These are phyloP conservation scores for Myripristis jacobus DNA, from an alignment of 2,797 vertebrate species.

Conservation along the genomic window DNA sequence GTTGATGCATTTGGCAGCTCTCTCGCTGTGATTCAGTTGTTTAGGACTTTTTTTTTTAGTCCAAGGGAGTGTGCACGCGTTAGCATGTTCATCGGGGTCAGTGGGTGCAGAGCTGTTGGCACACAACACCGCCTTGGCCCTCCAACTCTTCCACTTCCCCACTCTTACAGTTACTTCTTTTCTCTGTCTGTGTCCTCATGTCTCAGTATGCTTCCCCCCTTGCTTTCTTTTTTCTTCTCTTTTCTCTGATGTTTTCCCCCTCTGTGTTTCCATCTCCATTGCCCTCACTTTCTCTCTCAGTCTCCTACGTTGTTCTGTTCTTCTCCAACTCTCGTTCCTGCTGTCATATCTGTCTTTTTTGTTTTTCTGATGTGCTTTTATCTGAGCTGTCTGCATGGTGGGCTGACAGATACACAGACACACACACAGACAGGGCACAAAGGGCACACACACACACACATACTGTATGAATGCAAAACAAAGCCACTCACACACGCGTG, in stretches of 20 bases:
- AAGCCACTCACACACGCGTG: conserved; percentile 39
- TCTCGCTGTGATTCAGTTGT: conserved; percentile 56
- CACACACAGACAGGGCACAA: conserved; percentile 26
- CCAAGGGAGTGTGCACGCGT: conserved; percentile 29
- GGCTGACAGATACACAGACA: conserved; percentile 59
- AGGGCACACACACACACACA: conserved; percentile 38
- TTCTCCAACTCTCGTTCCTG: conserved; percentile 69
- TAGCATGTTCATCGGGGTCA: conserved; percentile 49
- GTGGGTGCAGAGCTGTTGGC: conserved; percentile 36
- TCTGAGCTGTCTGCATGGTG: conserved; percentile 69
- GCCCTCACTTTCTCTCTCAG: conserved; percentile 41
- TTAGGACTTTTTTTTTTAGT: conserved; percentile 47
- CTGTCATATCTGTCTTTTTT: conserved; percentile 69
- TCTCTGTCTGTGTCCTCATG: conserved; percentile 36
- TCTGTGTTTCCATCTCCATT: conserved; percentile 34
- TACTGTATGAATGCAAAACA: conserved; percentile 18
- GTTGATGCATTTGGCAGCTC: conserved; percentile 65
- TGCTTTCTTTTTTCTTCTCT: conserved; percentile 24
- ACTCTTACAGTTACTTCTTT: conserved; percentile 45
- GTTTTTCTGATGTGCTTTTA: conserved; percentile 71
- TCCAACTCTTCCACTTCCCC: conserved; percentile 36
- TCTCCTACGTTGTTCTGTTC: conserved; percentile 66
- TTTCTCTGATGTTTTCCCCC: conserved; percentile 36
- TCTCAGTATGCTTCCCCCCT: conserved; percentile 26
- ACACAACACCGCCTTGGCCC: conserved; percentile 15